Base-by-base conservation (phyloP, 1,140 invertebrate genomes). In the fruit fly (Drosophila melanogaster) region DNA sequence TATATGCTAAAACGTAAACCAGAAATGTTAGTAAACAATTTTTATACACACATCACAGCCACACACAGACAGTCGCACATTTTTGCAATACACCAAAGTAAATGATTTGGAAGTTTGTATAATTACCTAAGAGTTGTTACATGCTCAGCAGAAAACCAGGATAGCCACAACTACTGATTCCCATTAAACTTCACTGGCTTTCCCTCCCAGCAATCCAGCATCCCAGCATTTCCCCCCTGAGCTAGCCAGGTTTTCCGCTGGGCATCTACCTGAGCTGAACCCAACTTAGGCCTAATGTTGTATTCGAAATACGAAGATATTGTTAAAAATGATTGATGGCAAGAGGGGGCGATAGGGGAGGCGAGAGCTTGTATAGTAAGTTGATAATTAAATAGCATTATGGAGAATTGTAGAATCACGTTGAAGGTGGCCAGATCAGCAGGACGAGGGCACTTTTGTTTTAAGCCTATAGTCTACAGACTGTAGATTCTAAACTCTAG, bases 291-390 rank as follows among this genome's bases (percentile, higher is more conserved):
- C 47, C 38, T 22, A 62, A 53, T 33, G 37, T 57, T 57, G 55
- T 43, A 54, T 54, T 50, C n/a, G 17, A 41, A 30, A 15, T 24
- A 14, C 1, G 19, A 54, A 26, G 67, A 65, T 75, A 79, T 74
- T 73, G 74, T 77, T 69, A 69, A 61, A 54, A 67, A 43, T 59
- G 26, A 60, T 38, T 62, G 54, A 58, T 2, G 19, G 2, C 19
- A 3, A 22, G 19, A 19, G 19, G 19, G 19, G 47, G 69, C 53
- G 49, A 30, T 57, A 60, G 55, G 12, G 24, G 53, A 77, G 17
- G 72, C 54, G 79, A 79, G 81, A 85, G 81, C 81, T 85, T 85
- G 80, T 85, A 83, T 85, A 83, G 81, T 85, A 83, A 85, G 77
- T 79, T 83, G 58, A 66, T 59, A 77, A 73, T 33, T 66, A 40